phyloP scores from a whole-genome alignment of 2,113 vertebrate genomes.

The Cygnus buccinator region DNA sequence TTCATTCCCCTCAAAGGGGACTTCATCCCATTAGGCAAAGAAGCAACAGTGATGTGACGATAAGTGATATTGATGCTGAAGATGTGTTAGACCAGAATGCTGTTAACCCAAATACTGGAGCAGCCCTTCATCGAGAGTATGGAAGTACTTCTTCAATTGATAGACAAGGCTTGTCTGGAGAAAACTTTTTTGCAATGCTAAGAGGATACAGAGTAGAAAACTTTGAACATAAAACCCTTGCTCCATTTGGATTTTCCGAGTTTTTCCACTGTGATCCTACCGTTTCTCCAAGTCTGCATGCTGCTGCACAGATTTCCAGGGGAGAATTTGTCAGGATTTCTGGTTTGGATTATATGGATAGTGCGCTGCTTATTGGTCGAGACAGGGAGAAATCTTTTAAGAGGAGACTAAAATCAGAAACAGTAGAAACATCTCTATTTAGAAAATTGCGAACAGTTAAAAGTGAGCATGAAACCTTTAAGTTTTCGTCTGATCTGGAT shows the following conservation, averaged over 20 bases:
- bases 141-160: slow-evolving; percentile 98
- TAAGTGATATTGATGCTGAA: slow-evolving; percentile 95
- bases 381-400: slow-evolving; percentile 91
- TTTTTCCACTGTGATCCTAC: slow-evolving; percentile 86
- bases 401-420: slow-evolving; percentile 88
- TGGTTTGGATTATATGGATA: slow-evolving; percentile 89
- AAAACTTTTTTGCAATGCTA: slow-evolving; percentile 92
- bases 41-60: slow-evolving; percentile 97
- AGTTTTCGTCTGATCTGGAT: slow-evolving; percentile 84
- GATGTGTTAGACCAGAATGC: slow-evolving; percentile 92
- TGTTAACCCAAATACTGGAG: slow-evolving; percentile 95
- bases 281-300: slow-evolving; percentile 91
- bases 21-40: slow-evolving; percentile 94
- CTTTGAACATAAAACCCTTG: slow-evolving; percentile 83
- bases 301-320: slow-evolving; percentile 91
- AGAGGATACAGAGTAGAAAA: slow-evolving; percentile 87
- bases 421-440: slow-evolving; percentile 91
- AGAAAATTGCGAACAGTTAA: slow-evolving; percentile 90
- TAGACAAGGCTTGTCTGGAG: slow-evolving; percentile 89
- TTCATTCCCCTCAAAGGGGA: slow-evolving; percentile 87
- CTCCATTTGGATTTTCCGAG: slow-evolving; percentile 86
- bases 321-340: slow-evolving; percentile 92
- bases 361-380: slow-evolving; percentile 83
- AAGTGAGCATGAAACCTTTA: slow-evolving; percentile 89
- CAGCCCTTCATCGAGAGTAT: slow-evolving; percentile 92